Percentiles rank a stretch among this genome's conserved stretches.
Evolutionary conservation across 2,113 vertebrate genomes (phyloP).

Genomic region (Trematomus loennbergii): DNA sequence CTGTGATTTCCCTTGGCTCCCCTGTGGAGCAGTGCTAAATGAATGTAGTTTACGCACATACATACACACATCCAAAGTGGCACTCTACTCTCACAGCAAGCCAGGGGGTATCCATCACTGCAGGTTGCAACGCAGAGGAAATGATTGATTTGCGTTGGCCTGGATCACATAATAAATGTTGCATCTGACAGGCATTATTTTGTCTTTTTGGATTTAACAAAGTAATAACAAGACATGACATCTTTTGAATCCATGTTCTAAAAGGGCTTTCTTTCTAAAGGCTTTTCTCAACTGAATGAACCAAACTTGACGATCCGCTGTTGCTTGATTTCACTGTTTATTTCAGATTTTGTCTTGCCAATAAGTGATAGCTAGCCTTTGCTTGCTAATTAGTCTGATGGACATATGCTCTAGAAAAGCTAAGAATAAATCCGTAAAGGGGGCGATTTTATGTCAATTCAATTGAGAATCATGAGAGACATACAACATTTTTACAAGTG

Average conservation of each 20-base stretch:
- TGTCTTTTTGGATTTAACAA: conserved; percentile 8
- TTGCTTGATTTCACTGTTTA: not conserved
- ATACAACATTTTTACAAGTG: not conserved
- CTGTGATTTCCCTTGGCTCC: conserved; percentile 68
- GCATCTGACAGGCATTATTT: conserved; percentile 41
- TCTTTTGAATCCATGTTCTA: not conserved
- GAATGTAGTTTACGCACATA: conserved; percentile 64
- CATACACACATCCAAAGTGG: conserved; percentile 40
- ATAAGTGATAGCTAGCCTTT: not conserved
- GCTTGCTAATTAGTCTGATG: conserved; percentile 5
- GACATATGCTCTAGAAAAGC: not conserved
- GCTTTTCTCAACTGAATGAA: not conserved
- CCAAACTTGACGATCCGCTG: not conserved
- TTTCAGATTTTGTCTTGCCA: conserved; percentile 6
- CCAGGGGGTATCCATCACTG: conserved; percentile 49
- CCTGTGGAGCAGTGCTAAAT: conserved; percentile 75
- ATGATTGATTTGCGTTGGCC: conserved; percentile 52
- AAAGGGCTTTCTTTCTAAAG: not conserved
- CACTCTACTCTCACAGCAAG: conserved; percentile 50
- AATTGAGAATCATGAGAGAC: not conserved
- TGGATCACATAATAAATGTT: conserved; percentile 51
- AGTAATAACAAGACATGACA: not conserved
- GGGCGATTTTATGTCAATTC: not conserved
- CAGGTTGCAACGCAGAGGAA: conserved; percentile 54
- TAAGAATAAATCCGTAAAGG: not conserved